Percentiles rank a stretch among this genome's conserved stretches.
Evolutionary conservation across 1,140 invertebrate species (phyloP).

Genomic region (Hylaeus volcanicus): DNA sequence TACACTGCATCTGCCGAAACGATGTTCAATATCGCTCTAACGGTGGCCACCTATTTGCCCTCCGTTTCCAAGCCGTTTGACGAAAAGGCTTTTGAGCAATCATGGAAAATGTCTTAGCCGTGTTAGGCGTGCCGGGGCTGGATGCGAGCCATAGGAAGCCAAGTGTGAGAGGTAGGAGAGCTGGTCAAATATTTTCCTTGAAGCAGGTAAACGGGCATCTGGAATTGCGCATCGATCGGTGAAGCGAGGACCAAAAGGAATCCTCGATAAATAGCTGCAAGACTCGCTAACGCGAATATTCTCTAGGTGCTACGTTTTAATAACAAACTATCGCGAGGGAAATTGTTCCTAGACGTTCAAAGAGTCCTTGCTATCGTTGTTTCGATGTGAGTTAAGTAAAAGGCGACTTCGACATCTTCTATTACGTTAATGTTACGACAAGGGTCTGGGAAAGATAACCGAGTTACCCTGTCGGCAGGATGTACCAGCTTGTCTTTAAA

Average conservation of each 20-base stretch:
- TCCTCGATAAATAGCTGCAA: constrained; percentile 38
- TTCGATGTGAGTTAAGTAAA: too few relatives aligned
- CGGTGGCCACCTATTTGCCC: constrained; percentile 41
- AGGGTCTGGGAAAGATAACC: too few relatives aligned
- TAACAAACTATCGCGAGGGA: too few relatives aligned
- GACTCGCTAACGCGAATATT: constrained; percentile 15
- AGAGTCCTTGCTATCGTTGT: too few relatives aligned
- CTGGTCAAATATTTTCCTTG: constrained; percentile 57
- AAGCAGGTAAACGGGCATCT: constrained; percentile 21
- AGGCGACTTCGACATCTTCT: too few relatives aligned
- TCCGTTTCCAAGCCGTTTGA: constrained; percentile 35
- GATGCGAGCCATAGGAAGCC: constrained; percentile 5
- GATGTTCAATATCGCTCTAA: too few relatives aligned
- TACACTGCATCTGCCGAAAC: too few relatives aligned
- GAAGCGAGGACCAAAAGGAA: constrained; percentile 13
- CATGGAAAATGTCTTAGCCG: constrained; percentile 41
- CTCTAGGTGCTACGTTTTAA: too few relatives aligned
- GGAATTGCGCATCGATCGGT: constrained; percentile 16
- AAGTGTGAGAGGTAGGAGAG: background rate
- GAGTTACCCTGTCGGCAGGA: too few relatives aligned
- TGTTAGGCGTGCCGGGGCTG: constrained; percentile 30
- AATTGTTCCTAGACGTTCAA: too few relatives aligned
- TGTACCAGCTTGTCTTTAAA: too few relatives aligned
- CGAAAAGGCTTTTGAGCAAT: constrained; percentile 58
- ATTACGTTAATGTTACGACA: too few relatives aligned